Conservation (phyloP, 2,888 invertebrate species). For the Halictus ligatus region DNA sequence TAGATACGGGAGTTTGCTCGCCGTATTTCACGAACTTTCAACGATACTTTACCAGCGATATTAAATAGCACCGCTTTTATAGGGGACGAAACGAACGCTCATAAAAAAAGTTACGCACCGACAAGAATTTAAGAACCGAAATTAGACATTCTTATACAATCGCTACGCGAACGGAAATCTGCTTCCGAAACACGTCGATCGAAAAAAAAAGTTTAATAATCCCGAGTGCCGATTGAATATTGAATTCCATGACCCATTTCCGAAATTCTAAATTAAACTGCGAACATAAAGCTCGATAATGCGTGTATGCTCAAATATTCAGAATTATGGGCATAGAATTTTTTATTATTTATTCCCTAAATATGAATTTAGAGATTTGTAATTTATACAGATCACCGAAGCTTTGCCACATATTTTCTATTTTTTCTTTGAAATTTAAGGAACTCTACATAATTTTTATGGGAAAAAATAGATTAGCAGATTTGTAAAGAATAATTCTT, state of each 20-base stretch:
- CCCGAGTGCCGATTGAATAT: not conserved
- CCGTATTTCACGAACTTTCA: constrained; percentile 33
- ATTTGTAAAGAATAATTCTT: too few relatives aligned
- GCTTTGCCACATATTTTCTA: too few relatives aligned
- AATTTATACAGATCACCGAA: too few relatives aligned
- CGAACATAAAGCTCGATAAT: not conserved
- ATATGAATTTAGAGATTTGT: too few relatives aligned
- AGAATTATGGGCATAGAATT: not conserved
- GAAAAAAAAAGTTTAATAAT: not conserved
- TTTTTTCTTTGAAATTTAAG: too few relatives aligned
- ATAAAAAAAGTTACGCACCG: not conserved
- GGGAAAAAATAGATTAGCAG: too few relatives aligned
- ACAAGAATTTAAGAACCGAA: constrained; percentile 1
- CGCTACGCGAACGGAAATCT: not conserved
- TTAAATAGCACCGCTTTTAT: constrained; percentile 9
- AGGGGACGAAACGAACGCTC: not conserved
- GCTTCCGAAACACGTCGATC: not conserved
- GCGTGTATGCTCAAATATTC: not conserved
- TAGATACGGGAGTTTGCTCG: constrained; percentile 3
- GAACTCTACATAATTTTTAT: too few relatives aligned
- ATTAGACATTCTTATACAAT: constrained; percentile 7
- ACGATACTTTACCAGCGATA: constrained; percentile 23
- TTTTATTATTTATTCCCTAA: too few relatives aligned
- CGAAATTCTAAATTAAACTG: not conserved
- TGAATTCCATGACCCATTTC: not conserved